Evolutionary conservation across 2,888 invertebrate species (phyloP).

Genomic region (Chirona hameri): DNA sequence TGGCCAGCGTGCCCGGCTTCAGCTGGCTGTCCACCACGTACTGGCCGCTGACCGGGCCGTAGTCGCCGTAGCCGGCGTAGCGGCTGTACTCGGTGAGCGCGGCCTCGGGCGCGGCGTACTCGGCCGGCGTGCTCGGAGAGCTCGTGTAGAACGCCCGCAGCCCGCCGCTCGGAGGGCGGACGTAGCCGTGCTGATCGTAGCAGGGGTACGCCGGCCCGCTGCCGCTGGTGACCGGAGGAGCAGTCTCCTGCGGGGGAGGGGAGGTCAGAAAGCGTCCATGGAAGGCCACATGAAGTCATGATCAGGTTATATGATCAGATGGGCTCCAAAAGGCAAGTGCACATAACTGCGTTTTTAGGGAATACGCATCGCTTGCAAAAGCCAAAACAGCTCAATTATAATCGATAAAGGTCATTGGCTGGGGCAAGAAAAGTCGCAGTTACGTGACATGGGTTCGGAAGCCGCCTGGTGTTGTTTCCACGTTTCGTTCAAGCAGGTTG

Average conservation of each 20-base stretch:
- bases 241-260: not conserved
- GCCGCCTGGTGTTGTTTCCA: too few relatives aligned
- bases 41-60: not conserved
- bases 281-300: too few relatives aligned
- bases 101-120: not conserved
- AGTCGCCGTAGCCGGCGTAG: constrained; percentile 1
- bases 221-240: not conserved
- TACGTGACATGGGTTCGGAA: too few relatives aligned
- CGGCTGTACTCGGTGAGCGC: not conserved
- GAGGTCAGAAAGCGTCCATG: too few relatives aligned
- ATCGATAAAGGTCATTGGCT: too few relatives aligned
- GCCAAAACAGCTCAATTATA: too few relatives aligned
- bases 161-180: not conserved
- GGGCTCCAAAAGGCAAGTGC: too few relatives aligned
- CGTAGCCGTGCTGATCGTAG: constrained; percentile 1
- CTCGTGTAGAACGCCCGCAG: not conserved
- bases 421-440: too few relatives aligned
- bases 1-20: not conserved
- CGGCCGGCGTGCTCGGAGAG: not conserved
- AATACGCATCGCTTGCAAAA: too few relatives aligned
- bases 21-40: constrained; percentile 26
- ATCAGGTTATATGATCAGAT: too few relatives aligned
- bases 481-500: too few relatives aligned
- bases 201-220: not conserved
- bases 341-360: too few relatives aligned